Conservation (phyloP, 2,888 invertebrate genomes). For the Trachelus troglodyta region DNA sequence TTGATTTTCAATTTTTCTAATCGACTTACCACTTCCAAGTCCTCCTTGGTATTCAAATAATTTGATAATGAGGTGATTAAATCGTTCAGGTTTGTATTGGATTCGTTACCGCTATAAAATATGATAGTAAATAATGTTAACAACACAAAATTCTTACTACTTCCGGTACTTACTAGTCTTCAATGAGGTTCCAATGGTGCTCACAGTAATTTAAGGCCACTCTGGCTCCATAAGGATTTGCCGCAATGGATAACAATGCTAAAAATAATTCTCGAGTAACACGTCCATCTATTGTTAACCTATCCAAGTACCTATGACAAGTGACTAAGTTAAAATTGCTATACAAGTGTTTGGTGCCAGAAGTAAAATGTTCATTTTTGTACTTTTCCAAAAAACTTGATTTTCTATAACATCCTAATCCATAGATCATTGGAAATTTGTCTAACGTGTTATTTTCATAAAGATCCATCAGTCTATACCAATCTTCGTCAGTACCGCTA, state of each 20-base stretch:
- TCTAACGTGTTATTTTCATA: conserved; percentile 68
- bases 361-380: conserved; percentile 7
- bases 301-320: background rate
- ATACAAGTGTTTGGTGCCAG: background rate
- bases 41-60: background rate
- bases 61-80: background rate
- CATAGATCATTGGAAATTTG: conserved; percentile 70
- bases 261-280: background rate
- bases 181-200: background rate
- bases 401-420: conserved; percentile 65
- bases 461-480: conserved; percentile 74
- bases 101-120: background rate
- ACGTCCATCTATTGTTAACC: background rate
- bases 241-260: background rate
- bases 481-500: conserved; percentile 74
- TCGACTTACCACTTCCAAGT: background rate
- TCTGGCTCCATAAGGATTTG: background rate
- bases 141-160: background rate
- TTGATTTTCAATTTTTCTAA: background rate
- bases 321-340: background rate
- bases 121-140: background rate
- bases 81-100: background rate
- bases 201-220: background rate
- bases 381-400: conserved; percentile 61
- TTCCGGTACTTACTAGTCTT: background rate